Conservation (phyloP, 2,113 vertebrate species). For the Sterrhoptilus dennistouni region DNA sequence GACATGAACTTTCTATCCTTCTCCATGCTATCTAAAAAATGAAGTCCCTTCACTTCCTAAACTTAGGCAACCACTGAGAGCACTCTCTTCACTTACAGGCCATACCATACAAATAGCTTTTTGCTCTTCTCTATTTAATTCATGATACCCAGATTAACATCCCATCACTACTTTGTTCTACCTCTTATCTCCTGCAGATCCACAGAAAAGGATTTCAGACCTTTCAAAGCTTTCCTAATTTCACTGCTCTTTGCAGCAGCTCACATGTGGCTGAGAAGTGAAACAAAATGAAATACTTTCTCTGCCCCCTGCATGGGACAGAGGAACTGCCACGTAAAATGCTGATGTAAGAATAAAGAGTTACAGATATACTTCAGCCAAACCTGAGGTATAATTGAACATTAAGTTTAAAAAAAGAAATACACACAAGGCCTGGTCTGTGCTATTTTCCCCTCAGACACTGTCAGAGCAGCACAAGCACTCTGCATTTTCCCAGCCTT, state of each 20-base stretch:
- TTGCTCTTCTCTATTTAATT: not conserved
- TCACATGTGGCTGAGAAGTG: not conserved
- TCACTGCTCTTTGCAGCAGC: not conserved
- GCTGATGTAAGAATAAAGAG: not conserved
- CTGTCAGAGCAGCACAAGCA: not conserved
- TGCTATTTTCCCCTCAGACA: not conserved
- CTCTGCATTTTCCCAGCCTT: not conserved
- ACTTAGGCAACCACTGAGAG: not conserved
- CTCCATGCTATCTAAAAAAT: not conserved
- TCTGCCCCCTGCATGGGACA: not conserved
- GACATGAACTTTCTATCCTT: not conserved
- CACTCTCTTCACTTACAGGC: not conserved
- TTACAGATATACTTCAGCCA: not conserved
- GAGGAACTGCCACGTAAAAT: not conserved
- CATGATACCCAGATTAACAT: not conserved
- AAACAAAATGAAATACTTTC: conserved; percentile 25
- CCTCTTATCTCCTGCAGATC: not conserved
- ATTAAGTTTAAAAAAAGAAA: not conserved
- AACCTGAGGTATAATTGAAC: not conserved
- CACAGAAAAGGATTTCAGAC: not conserved
- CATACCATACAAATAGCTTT: not conserved
- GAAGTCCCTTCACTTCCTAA: not conserved
- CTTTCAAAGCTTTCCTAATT: not conserved
- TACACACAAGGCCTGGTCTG: not conserved
- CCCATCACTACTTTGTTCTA: not conserved